These are phyloP conservation scores for Platyrinchus mystaceus DNA, from an alignment of 2,797 vertebrate species.

Conservation along the genomic window DNA sequence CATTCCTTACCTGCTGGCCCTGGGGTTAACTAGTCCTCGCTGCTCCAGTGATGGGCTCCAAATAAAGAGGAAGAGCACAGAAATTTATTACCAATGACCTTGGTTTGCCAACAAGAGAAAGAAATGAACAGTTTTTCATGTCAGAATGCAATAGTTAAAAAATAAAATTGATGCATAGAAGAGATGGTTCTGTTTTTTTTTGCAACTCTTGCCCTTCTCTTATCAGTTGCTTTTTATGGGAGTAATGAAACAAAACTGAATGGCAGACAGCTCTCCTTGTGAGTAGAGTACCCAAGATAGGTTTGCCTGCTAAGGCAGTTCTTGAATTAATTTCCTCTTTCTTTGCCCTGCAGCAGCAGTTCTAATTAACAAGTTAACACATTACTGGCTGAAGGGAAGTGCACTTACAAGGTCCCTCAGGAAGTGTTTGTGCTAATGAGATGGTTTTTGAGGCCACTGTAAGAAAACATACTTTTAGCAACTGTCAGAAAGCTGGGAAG, in stretches of 20 bases:
- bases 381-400: conserved; percentile 67
- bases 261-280: conserved; percentile 64
- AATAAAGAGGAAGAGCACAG: not conserved
- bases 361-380: conserved; percentile 73
- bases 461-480: conserved; percentile 47
- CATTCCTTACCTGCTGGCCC: not conserved
- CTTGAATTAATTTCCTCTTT: conserved; percentile 70
- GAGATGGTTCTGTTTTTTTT: conserved; percentile 12
- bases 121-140: not conserved
- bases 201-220: not conserved
- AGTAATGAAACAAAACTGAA: conserved; percentile 67
- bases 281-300: conserved; percentile 54
- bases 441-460: conserved; percentile 47
- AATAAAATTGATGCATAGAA: conserved; percentile 17
- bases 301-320: conserved; percentile 59
- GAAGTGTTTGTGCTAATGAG: conserved; percentile 66
- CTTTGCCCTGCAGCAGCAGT: conserved; percentile 65
- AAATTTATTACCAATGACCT: conserved; percentile 33
- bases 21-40: not conserved
- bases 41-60: not conserved
- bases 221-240: conserved; percentile 65
- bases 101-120: not conserved
- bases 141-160: conserved; percentile 42
- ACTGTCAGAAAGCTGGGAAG: conserved; percentile 17
- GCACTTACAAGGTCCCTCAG: conserved; percentile 62